A percentile compares a stretch with the other conserved stretches of the same genome.
Evolutionary conservation across 1,140 invertebrate species (phyloP).

Genomic region (Aphelenchoides besseyi): DNA sequence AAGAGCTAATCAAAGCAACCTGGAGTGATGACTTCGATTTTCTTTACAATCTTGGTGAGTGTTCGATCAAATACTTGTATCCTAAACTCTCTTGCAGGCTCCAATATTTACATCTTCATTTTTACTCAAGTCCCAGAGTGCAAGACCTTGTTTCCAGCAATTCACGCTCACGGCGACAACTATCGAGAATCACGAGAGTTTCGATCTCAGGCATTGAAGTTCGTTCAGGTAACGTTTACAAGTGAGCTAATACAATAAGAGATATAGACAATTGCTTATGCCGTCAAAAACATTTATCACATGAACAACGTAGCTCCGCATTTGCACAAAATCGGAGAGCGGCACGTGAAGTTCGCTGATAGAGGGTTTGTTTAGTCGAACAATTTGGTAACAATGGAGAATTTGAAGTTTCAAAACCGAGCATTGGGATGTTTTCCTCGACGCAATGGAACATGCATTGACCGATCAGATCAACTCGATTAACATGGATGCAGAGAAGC

Average conservation of each 20-base stretch:
- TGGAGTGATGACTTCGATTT: slow-evolving; percentile 62
- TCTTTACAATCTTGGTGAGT: slow-evolving; percentile 58
- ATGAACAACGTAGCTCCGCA: slow-evolving; percentile 53
- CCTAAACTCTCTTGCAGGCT: too few relatives aligned
- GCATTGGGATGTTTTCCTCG: slow-evolving; percentile 60
- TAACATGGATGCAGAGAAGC: slow-evolving; percentile 42
- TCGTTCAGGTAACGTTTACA: slow-evolving; percentile 51
- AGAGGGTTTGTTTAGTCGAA: too few relatives aligned
- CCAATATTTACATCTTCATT: slow-evolving; percentile 56
- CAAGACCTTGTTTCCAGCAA: slow-evolving; percentile 56
- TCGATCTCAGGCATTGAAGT: slow-evolving; percentile 55
- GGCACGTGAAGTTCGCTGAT: slow-evolving; percentile 56
- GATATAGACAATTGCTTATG: slow-evolving; percentile 54
- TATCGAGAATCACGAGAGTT: slow-evolving; percentile 56
- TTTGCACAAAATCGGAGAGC: slow-evolving; percentile 50
- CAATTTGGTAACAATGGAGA: too few relatives aligned
- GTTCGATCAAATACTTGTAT: too few relatives aligned
- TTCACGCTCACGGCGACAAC: slow-evolving; percentile 52
- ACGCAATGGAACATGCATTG: slow-evolving; percentile 56
- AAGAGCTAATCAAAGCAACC: slow-evolving; percentile 56
- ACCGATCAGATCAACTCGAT: slow-evolving; percentile 44
- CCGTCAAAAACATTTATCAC: slow-evolving; percentile 62
- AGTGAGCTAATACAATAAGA: slow-evolving; percentile 19
- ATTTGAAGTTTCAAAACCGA: slow-evolving; percentile 59
- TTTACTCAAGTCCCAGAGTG: slow-evolving; percentile 57